phyloP scores from a whole-genome alignment of 2,797 vertebrate genomes.

The Mormyrus proboscirostris region DNA sequence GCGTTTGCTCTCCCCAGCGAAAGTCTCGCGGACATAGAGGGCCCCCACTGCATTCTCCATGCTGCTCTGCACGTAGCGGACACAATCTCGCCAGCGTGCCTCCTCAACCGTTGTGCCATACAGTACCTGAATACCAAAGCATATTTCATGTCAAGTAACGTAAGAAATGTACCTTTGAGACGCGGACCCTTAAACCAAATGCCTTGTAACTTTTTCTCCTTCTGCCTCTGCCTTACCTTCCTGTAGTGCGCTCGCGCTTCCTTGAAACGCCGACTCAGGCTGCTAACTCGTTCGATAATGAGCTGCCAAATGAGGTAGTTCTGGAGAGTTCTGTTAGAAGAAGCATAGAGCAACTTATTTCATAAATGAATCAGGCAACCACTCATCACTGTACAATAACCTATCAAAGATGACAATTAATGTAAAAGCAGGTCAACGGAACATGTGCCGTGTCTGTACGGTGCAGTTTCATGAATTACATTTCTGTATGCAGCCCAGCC shows the following conservation, averaged over 20 bases:
- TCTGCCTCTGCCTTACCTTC: constrained; percentile 63
- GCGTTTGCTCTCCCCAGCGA: constrained; percentile 84
- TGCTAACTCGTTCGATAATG: constrained; percentile 77
- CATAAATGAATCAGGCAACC: neutral
- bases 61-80: constrained; percentile 87
- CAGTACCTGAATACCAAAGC: constrained; percentile 61
- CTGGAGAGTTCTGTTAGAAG: constrained; percentile 76
- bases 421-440: neutral
- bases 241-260: constrained; percentile 79
- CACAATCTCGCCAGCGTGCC: constrained; percentile 87
- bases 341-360: constrained; percentile 20
- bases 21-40: constrained; percentile 82
- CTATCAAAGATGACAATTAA: neutral
- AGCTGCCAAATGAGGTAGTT: constrained; percentile 93
- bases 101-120: constrained; percentile 87
- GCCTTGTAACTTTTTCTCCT: neutral
- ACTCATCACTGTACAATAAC: neutral
- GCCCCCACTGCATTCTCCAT: constrained; percentile 93
- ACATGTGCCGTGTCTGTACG: neutral
- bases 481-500: neutral
- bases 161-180: neutral
- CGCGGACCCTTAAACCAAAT: neutral
- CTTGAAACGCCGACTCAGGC: constrained; percentile 84
- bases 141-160: neutral
- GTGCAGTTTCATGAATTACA: neutral